These are phyloP conservation scores for Alosa alosa DNA, from an alignment of 2,113 vertebrate species.

Conservation along the genomic window DNA sequence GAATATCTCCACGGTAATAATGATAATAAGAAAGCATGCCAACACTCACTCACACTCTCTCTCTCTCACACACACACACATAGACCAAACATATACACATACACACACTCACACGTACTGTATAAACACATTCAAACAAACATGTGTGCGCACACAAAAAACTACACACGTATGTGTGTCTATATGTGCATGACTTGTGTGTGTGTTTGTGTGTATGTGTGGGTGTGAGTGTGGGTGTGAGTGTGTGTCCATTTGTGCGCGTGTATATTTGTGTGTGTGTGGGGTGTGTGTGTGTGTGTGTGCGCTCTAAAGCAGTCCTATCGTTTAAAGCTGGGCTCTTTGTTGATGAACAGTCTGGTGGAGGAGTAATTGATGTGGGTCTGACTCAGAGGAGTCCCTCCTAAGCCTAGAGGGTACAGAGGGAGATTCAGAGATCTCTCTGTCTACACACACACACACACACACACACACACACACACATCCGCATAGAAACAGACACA, in stretches of 20 bases:
- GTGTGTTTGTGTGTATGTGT: constrained; percentile 20
- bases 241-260: background rate
- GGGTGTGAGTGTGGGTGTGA: too few relatives aligned
- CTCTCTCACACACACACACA: background rate
- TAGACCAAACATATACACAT: background rate
- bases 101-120: background rate
- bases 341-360: constrained; percentile 45
- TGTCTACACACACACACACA: constrained; percentile 7
- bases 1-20: constrained; percentile 46
- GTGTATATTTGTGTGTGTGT: constrained; percentile 34
- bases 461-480: constrained; percentile 28
- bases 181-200: constrained; percentile 21
- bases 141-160: background rate
- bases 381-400: constrained; percentile 41
- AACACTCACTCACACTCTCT: background rate
- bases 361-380: constrained; percentile 41
- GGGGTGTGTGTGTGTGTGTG: constrained; percentile 31
- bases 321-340: constrained; percentile 44
- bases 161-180: background rate
- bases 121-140: background rate
- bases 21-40: constrained; percentile 12
- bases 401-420: constrained; percentile 21
- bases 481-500: background rate
- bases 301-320: constrained; percentile 35
- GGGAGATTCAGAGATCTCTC: constrained; percentile 34